Conservation (phyloP, 2,113 vertebrate species). For the Carettochelys insculpta region DNA sequence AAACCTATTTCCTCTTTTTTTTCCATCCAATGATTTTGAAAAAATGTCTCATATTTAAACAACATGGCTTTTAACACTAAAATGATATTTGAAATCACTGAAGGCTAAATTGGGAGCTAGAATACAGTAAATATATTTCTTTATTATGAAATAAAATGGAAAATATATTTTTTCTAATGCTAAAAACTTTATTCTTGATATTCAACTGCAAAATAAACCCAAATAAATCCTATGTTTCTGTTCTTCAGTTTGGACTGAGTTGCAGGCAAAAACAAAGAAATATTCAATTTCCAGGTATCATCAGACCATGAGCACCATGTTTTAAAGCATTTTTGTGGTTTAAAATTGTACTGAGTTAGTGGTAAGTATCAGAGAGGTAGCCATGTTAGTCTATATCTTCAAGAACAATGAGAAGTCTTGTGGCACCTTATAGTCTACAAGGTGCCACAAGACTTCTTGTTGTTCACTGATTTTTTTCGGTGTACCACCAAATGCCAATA, state of each 20-base stretch:
- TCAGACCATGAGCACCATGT: not conserved
- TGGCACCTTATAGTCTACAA: too few species aligned
- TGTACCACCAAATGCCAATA: constrained; percentile 8
- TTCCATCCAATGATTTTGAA: not conserved
- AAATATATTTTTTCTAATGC: not conserved
- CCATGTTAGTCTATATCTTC: too few species aligned
- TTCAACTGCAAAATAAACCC: not conserved
- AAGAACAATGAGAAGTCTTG: too few species aligned
- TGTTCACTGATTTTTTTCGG: constrained; percentile 5
- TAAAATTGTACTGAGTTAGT: not conserved
- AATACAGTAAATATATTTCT: not conserved
- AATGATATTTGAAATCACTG: not conserved
- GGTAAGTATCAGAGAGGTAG: too few species aligned
- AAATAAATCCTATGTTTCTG: not conserved
- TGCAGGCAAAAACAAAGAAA: not conserved
- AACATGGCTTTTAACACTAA: not conserved
- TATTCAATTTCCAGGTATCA: not conserved
- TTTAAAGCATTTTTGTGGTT: not conserved
- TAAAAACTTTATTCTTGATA: not conserved
- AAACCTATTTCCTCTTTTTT: not conserved
- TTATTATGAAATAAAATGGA: not conserved
- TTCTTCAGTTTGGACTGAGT: not conserved
- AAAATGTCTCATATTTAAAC: not conserved
- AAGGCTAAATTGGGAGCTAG: not conserved
- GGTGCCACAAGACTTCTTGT: too few species aligned